Conservation (phyloP, 2,113 vertebrate genomes). For the Lonchura striata region DNA sequence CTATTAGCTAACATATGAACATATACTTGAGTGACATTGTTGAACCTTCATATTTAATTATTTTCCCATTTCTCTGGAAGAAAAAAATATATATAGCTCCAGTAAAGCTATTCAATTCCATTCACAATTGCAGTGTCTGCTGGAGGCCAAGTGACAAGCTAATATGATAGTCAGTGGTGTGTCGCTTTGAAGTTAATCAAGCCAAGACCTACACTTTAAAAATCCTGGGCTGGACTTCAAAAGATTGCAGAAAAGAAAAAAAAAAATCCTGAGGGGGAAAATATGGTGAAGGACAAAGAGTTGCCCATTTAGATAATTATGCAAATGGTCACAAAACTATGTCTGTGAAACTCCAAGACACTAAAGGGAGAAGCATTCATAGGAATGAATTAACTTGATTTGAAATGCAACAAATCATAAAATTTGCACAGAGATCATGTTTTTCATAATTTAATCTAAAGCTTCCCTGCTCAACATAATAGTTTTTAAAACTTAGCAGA, state of each 20-base stretch:
- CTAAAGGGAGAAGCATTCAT: background rate
- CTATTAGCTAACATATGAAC: background rate
- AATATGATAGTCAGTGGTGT: background rate
- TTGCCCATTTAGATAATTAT: constrained; percentile 47
- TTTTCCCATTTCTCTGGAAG: background rate
- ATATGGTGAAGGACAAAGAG: constrained; percentile 49
- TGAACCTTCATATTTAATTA: constrained; percentile 3
- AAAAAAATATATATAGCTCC: background rate
- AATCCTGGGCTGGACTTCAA: constrained; percentile 13
- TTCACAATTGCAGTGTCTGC: background rate
- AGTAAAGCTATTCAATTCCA: background rate
- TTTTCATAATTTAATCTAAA: constrained; percentile 12
- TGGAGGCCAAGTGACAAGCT: constrained; percentile 47
- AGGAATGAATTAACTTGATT: constrained; percentile 11
- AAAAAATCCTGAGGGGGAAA: background rate
- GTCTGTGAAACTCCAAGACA: background rate
- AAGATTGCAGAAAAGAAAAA: background rate
- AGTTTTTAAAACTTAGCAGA: background rate
- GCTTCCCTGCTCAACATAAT: background rate
- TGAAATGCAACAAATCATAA: background rate
- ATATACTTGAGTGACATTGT: background rate
- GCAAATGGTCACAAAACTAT: constrained; percentile 44
- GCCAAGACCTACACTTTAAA: background rate
- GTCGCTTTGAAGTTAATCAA: constrained; percentile 44
- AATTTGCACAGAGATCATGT: background rate